Evolutionary conservation across 2,888 invertebrate species (phyloP), one percentile per base, ranked within the genome.

Genomic region (Cataglyphis rosenhaueri): DNA sequence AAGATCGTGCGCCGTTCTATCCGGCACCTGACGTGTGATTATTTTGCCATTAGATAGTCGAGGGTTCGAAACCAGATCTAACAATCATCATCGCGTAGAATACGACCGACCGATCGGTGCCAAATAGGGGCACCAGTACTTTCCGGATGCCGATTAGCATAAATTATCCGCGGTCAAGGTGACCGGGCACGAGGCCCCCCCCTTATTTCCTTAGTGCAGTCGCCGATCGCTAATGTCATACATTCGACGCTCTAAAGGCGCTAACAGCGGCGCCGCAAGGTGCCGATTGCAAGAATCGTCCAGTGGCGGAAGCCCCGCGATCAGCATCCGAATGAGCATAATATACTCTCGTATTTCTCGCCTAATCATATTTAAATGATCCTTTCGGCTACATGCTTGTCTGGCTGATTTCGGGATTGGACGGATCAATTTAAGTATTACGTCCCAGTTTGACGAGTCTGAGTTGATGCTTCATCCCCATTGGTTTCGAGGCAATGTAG

Each of bases 141-240:
- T 82, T 78, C 70, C 86, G 87, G 86, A 83, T 85, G 88, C 81
- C 89, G 89, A 93, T 93, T 93, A 92, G 92, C 93, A 93, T 93
- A 93, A 92, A 92, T 93, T 93, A 92, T 83, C 76, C 86, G 79
- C 86, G 79, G 86, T 84, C 86, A 88, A 88, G 89, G 89, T 87
- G 89, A 89, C 89, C 88, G 83, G 79, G 70, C 84, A 73, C 74
- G 83, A 65, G 78, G 82, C 85, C 88, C 52, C 75, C 25, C 25
- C 29, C 78, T 91, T 86, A 89, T 91, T 89, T 87, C 44, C 66
- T 70, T 70, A 75, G 84, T 85, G 85, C 91, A 92, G 91, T 89
- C 38, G 84, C 81, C 18, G 70, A 71, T 76, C 83, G 84, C 87
- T 93, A 92, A 93, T 93, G 91, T 90, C 92, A 93, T 92, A 91